These are phyloP conservation scores for Drosophila baimaii DNA, from an alignment of 1,140 invertebrate genomes.

Conservation along the genomic window DNA sequence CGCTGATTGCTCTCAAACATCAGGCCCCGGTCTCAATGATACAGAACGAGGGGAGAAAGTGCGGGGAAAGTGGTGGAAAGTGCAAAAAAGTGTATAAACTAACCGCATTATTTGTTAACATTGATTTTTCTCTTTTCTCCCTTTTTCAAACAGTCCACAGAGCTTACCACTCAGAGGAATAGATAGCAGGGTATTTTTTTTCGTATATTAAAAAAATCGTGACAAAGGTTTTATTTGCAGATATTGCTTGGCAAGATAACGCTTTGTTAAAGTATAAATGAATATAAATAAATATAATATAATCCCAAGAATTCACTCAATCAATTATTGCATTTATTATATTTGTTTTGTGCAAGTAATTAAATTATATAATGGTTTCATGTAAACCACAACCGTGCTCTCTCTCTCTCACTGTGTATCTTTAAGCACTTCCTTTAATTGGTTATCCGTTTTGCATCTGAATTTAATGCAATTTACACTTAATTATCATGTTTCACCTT, in stretches of 20 bases:
- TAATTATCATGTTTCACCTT: constrained; percentile 16
- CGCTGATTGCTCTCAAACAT: constrained; percentile 62
- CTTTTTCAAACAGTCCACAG: neutral
- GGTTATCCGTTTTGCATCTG: neutral
- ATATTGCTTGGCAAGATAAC: no score
- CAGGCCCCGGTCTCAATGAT: constrained; percentile 7
- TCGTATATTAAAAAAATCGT: neutral
- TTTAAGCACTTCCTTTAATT: constrained; percentile 3
- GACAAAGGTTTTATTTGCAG: neutral
- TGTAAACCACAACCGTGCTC: neutral
- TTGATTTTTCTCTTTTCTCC: neutral
- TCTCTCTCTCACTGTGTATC: no score
- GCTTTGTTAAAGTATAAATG: neutral
- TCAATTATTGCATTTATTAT: neutral
- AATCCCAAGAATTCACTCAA: neutral
- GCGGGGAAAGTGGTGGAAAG: no score
- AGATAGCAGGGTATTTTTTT: neutral
- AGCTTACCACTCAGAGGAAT: constrained; percentile 7
- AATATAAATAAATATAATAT: constrained; percentile 1
- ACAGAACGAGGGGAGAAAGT: neutral
- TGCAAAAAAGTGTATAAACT: constrained; percentile 33
- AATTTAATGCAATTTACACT: constrained; percentile 14
- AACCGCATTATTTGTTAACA: constrained; percentile 46
- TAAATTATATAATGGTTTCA: constrained; percentile 4
- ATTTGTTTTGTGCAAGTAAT: constrained; percentile 6